A percentile compares a stretch with the other conserved stretches of the same genome.
Evolutionary conservation across 1,140 invertebrate species (phyloP).

Genomic region (Papilio polyxenes): DNA sequence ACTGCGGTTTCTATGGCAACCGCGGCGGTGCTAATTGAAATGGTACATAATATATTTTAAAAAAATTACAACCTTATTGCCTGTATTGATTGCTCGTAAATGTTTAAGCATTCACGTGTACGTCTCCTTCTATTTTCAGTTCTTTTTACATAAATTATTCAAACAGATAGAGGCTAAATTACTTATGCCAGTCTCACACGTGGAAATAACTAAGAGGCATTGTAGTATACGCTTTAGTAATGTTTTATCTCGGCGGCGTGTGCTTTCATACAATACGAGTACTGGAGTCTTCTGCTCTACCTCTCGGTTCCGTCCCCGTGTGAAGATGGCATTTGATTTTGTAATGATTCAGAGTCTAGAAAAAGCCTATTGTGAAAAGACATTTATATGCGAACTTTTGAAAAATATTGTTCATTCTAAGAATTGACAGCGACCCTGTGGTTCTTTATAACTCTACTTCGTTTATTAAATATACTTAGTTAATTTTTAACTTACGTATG

Average conservation of each 20-base stretch:
- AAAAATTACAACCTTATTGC: background rate
- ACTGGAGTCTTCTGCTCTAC: background rate
- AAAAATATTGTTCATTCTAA: background rate
- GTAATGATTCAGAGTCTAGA: background rate
- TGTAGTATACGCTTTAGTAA: no score
- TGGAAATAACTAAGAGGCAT: background rate
- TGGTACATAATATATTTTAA: background rate
- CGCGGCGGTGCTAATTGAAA: no score
- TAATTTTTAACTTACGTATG: background rate
- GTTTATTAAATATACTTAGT: background rate
- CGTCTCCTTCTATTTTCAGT: background rate
- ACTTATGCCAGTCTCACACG: background rate
- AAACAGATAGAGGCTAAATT: background rate
- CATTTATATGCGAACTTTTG: background rate
- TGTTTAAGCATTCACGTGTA: background rate
- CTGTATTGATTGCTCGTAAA: background rate
- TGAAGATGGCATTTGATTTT: background rate
- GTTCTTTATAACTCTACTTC: background rate
- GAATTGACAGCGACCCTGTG: background rate
- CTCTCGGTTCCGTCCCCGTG: background rate
- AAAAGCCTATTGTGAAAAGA: background rate
- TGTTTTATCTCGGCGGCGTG: background rate
- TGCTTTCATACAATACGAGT: background rate
- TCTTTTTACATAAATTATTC: background rate
- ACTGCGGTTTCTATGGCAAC: no score